Conservation (phyloP, 2,113 vertebrate genomes). For the Hylia prasina region DNA sequence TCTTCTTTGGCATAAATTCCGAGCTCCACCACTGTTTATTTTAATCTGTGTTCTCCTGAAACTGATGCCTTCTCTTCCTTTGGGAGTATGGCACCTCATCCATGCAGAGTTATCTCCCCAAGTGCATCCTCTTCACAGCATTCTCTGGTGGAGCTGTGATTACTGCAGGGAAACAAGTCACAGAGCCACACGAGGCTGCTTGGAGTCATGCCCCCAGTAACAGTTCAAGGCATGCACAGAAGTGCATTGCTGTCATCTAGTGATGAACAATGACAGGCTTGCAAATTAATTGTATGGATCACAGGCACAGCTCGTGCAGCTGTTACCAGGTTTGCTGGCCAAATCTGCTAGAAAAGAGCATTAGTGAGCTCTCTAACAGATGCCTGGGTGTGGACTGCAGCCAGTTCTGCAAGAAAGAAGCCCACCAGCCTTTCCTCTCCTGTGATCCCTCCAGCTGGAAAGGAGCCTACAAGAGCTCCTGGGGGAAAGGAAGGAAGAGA, state of each 20-base stretch:
- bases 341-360: background rate
- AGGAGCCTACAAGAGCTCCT: background rate
- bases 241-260: slow-evolving; percentile 53
- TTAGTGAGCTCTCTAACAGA: background rate
- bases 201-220: background rate
- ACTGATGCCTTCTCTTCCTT: background rate
- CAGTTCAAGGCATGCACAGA: background rate
- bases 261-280: slow-evolving; percentile 28
- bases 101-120: background rate
- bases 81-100: background rate
- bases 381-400: background rate
- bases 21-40: background rate
- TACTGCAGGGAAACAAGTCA: background rate
- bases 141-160: background rate
- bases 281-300: slow-evolving; percentile 3
- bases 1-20: background rate
- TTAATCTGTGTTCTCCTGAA: background rate
- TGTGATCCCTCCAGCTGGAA: background rate
- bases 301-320: background rate
- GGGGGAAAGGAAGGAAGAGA: background rate
- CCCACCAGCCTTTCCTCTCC: background rate
- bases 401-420: background rate
- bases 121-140: background rate
- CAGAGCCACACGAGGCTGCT: background rate
- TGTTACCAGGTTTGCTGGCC: slow-evolving; percentile 20